A percentile compares a stretch with the other conserved stretches of the same genome.
phyloP scores from a whole-genome alignment of 2,113 vertebrate genomes.

The Trichomycterus rosablanca region DNA sequence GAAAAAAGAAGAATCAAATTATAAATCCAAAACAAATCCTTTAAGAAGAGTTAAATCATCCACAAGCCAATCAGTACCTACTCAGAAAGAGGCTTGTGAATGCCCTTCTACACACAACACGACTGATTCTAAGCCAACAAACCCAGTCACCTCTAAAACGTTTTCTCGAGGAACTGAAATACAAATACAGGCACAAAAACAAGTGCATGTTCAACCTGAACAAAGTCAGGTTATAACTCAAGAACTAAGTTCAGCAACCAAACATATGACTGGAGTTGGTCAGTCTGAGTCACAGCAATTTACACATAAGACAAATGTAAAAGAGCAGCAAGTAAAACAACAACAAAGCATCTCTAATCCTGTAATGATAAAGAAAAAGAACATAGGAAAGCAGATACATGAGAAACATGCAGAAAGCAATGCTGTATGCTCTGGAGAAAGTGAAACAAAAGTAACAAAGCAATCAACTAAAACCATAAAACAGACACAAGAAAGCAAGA shows the following conservation, averaged over 20 bases:
- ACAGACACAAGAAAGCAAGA: conserved; percentile 54
- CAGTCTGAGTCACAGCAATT: conserved; percentile 11
- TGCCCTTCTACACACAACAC: conserved; percentile 42
- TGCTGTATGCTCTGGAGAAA: conserved; percentile 35
- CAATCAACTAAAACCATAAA: conserved; percentile 47
- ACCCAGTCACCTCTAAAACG: conserved; percentile 61
- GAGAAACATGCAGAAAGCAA: conserved; percentile 43
- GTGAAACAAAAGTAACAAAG: conserved; percentile 48
- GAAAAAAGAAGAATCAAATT: conserved; percentile 67
- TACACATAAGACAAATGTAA: conserved; percentile 53
- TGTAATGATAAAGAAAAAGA: conserved; percentile 53
- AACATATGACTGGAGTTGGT: conserved; percentile 48
- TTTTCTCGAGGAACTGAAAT: too few relatives aligned
- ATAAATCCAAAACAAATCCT: conserved; percentile 56
- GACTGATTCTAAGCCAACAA: conserved; percentile 44
- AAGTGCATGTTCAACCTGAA: conserved; percentile 39
- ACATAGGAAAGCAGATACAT: conserved; percentile 34
- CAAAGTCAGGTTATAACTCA: conserved; percentile 49
- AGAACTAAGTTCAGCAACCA: conserved; percentile 53
- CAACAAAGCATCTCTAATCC: conserved; percentile 54
- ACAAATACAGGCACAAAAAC: conserved; percentile 51
- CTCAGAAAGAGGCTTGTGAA: conserved; percentile 56
- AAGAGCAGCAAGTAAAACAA: conserved; percentile 53
- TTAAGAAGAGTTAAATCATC: conserved; percentile 65
- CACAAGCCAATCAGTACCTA: conserved; percentile 46